Evolutionary conservation across 2,888 invertebrate species (phyloP), one percentile per base, ranked within the genome.

Genomic region (Sisyra terminalis): DNA sequence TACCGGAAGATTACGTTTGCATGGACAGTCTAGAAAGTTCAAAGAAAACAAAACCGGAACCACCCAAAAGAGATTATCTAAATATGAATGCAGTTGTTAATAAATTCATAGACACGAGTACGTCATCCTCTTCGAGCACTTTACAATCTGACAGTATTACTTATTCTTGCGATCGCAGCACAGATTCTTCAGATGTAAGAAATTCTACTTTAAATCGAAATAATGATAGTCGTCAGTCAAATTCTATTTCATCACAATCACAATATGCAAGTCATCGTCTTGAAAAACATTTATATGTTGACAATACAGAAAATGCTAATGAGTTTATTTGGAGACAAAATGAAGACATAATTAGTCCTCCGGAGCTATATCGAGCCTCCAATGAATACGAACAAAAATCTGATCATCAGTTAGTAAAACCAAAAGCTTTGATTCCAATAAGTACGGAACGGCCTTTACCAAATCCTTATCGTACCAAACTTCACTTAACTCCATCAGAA

Each of bases 391-490:
- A 56, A 10, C 54, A 53, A 4, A 32, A 32, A 13, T 32, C 32
- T 46, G 59, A 60, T 45, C 55, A 58, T 4, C 53, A 55, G 40
- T 47, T 62, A 13, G 57, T 63, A 6, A 60, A 58, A 50, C 60
- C 63, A 1, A 61, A 60, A 52, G 60, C 61, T 17, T 46, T 57
- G 31, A 59, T 61, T 40, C 61, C 61, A 2, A 58, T 60, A 13
- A 60, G 56, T 49, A 56, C 60, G 1, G 59, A 60, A 49, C 50
- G 61, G 42, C 52, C 60, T 3, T 46, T 61, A 15, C 61, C 61
- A 9, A 60, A 60, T 51, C 60, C 61, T 0, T 61, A 58, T 46
- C 58, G 53, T 37, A 50, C 52, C 44, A 48, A 48, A 38, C 35
- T 39, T 17, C 37, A 13, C 16, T 4, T 38, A n/a, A 14, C 38